Conservation (phyloP, 2,113 vertebrate genomes). For the Prietella phreatophila region DNA sequence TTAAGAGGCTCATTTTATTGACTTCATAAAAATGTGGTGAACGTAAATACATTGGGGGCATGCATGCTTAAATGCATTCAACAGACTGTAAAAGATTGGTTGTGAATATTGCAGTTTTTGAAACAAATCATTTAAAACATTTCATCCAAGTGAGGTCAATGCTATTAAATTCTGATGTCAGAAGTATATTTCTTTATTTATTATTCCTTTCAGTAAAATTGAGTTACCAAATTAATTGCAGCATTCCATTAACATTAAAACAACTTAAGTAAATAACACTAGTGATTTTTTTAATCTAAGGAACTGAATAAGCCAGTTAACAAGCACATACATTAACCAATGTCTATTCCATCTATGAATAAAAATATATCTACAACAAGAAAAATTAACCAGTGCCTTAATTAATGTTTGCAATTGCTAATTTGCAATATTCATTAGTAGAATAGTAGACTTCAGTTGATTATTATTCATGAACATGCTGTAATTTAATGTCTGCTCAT, state of each 20-base stretch:
- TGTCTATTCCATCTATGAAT: not conserved
- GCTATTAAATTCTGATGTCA: not conserved
- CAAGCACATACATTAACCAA: not conserved
- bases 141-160: not conserved
- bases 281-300: not conserved
- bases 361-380: not conserved
- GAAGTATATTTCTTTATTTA: not conserved
- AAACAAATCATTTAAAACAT: not conserved
- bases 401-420: not conserved
- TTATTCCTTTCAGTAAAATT: not conserved
- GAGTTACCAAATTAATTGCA: not conserved
- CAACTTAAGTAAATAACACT: not conserved
- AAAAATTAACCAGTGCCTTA: not conserved
- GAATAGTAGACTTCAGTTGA: not conserved
- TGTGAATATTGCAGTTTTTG: not conserved
- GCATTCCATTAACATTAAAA: not conserved
- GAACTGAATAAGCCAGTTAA: not conserved
- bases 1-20: slow-evolving; percentile 34
- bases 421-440: not conserved
- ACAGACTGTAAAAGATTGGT: not conserved
- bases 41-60: not conserved
- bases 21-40: slow-evolving; percentile 29
- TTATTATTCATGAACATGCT: not conserved
- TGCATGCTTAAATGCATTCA: not conserved
- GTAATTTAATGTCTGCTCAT: not conserved